Evolutionary conservation across 2,888 invertebrate species (phyloP).

Genomic region (Diplolepis rosae): DNA sequence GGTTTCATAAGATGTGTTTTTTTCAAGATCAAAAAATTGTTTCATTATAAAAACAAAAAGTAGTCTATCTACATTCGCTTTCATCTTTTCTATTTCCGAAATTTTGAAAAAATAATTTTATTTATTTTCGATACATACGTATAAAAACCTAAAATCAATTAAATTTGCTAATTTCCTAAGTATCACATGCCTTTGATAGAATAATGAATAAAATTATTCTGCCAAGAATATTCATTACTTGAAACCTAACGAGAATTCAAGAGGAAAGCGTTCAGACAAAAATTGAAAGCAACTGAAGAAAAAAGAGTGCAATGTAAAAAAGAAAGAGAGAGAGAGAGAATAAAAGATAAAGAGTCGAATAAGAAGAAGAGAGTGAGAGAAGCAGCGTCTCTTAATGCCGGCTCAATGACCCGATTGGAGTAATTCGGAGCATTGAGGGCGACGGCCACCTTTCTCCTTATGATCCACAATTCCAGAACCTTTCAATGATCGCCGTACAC

Average conservation of each 20-base stretch:
- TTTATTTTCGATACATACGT: too few species aligned
- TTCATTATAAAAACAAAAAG: too few species aligned
- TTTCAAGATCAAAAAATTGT: too few species aligned
- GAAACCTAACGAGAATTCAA: background rate
- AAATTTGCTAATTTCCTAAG: too few species aligned
- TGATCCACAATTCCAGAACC: slow-evolving; percentile 55
- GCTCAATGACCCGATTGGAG: slow-evolving; percentile 65
- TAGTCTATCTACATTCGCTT: too few species aligned
- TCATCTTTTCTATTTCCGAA: too few species aligned
- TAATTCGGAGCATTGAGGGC: slow-evolving; percentile 59
- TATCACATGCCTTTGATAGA: too few species aligned
- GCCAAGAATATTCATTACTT: too few species aligned
- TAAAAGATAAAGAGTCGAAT: slow-evolving; percentile 37
- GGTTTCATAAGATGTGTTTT: too few species aligned
- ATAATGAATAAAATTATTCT: too few species aligned
- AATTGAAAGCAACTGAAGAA: slow-evolving; percentile 33
- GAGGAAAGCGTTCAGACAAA: slow-evolving; percentile 26
- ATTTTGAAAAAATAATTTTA: too few species aligned
- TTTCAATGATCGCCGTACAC: slow-evolving; percentile 33
- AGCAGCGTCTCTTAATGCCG: slow-evolving; percentile 49
- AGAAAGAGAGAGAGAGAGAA: slow-evolving; percentile 32
- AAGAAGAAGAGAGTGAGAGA: slow-evolving; percentile 39
- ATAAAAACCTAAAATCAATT: too few species aligned
- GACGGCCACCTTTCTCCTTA: slow-evolving; percentile 70
- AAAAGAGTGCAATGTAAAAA: slow-evolving; percentile 38